phyloP scores from a whole-genome alignment of 2,888 invertebrate species.

The Pheosia gnoma region DNA sequence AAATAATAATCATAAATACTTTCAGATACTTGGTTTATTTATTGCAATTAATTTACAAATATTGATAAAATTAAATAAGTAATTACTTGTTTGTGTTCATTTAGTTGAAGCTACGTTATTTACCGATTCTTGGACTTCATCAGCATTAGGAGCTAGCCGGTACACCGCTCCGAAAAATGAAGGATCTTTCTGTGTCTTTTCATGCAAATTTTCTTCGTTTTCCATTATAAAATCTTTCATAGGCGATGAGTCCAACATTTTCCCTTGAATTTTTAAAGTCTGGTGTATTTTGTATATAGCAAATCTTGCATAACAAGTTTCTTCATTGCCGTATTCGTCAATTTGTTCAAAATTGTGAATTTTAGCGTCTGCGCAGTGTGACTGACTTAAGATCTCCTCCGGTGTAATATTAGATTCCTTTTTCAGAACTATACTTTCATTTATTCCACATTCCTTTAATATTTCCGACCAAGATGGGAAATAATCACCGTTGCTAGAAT shows the following conservation, averaged over 20 bases:
- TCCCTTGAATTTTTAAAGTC: conserved; percentile 55
- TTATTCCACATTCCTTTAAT: conserved; percentile 55
- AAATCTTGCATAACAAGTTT: conserved; percentile 64
- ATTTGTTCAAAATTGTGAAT: conserved; percentile 50
- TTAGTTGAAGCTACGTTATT: conserved; percentile 47
- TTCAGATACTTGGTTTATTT: not conserved
- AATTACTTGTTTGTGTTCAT: conserved; percentile 18
- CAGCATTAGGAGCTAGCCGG: conserved; percentile 58
- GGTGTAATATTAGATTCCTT: conserved; percentile 39
- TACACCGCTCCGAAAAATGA: conserved; percentile 57
- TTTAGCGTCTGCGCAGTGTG: conserved; percentile 45
- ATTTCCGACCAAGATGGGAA: conserved; percentile 68
- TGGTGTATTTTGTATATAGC: conserved; percentile 68
- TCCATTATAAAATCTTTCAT: conserved; percentile 58
- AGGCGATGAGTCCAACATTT: conserved; percentile 71
- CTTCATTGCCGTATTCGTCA: conserved; percentile 50
- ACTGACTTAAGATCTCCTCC: conserved; percentile 63
- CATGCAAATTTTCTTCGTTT: conserved; percentile 34
- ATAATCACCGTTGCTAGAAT: conserved; percentile 38
- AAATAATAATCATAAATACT: not conserved
- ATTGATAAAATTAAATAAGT: conserved; percentile 1
- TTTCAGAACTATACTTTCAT: conserved; percentile 48
- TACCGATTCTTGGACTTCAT: conserved; percentile 60
- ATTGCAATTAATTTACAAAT: conserved; percentile 9
- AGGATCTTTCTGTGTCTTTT: conserved; percentile 34